Conservation (phyloP, 2,113 vertebrate species). For the Himantopus leucocephalus region DNA sequence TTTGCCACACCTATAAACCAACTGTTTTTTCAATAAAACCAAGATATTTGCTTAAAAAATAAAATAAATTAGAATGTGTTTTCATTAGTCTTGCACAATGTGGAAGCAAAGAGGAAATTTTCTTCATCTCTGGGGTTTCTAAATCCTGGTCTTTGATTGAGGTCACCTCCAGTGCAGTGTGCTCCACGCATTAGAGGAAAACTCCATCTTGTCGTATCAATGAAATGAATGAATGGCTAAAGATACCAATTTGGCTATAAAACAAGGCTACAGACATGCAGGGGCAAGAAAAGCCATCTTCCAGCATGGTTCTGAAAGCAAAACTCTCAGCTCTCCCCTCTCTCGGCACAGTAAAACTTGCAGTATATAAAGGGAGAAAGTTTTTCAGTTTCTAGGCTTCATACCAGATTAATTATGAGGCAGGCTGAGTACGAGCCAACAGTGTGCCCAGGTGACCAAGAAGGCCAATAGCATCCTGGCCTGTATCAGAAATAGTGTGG, state of each 20-base stretch:
- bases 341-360: background rate
- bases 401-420: background rate
- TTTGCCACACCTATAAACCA: background rate
- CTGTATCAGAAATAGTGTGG: background rate
- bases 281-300: background rate
- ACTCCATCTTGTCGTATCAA: background rate
- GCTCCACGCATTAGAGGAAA: background rate
- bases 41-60: background rate
- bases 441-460: background rate
- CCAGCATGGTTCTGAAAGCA: background rate
- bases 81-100: background rate
- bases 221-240: background rate
- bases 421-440: background rate
- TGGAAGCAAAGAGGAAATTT: background rate
- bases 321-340: background rate
- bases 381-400: background rate
- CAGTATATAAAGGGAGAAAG: background rate
- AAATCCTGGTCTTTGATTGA: background rate
- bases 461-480: background rate
- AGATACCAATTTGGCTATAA: background rate
- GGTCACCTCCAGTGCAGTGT: background rate
- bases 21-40: background rate
- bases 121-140: background rate
- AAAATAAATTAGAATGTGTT: background rate
- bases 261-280: background rate